Evolutionary conservation across 2,888 invertebrate species (phyloP).

Genomic region (Epinotia nisella): DNA sequence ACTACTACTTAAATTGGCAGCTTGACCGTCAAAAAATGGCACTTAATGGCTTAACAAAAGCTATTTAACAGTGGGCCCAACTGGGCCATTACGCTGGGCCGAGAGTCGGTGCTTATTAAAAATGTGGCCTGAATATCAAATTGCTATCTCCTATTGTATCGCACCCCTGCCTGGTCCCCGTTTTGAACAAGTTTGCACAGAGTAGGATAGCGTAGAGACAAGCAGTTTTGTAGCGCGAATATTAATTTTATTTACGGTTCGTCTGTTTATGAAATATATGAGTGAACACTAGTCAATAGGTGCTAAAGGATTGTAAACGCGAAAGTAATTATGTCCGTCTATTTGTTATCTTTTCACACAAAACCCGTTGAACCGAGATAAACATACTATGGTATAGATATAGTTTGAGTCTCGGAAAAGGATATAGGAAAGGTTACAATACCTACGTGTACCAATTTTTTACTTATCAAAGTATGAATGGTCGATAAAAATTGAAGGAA

Average conservation of each 20-base stretch:
- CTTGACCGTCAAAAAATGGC: conserved; percentile 59
- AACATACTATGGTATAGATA: neutral
- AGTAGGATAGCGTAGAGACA: conserved; percentile 48
- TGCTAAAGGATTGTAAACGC: no score
- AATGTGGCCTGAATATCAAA: conserved; percentile 86
- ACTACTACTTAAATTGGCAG: neutral
- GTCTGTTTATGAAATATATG: no score
- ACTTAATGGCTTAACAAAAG: conserved; percentile 73
- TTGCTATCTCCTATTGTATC: conserved; percentile 81
- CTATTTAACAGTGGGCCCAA: conserved; percentile 75
- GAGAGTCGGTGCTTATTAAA: conserved; percentile 79
- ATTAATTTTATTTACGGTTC: neutral
- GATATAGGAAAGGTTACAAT: neutral
- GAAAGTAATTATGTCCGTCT: neutral
- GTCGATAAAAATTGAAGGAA: no score
- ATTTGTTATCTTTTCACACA: neutral
- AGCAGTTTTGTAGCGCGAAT: neutral
- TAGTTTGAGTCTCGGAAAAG: neutral
- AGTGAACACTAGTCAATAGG: neutral
- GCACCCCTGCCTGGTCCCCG: conserved; percentile 68
- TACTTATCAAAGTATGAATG: no score
- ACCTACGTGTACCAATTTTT: no score
- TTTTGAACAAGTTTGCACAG: conserved; percentile 58
- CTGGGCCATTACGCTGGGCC: conserved; percentile 64
- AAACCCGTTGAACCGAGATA: no score